These are phyloP conservation scores for Pao palembangensis DNA, from an alignment of 2,113 vertebrate genomes.

Conservation along the genomic window DNA sequence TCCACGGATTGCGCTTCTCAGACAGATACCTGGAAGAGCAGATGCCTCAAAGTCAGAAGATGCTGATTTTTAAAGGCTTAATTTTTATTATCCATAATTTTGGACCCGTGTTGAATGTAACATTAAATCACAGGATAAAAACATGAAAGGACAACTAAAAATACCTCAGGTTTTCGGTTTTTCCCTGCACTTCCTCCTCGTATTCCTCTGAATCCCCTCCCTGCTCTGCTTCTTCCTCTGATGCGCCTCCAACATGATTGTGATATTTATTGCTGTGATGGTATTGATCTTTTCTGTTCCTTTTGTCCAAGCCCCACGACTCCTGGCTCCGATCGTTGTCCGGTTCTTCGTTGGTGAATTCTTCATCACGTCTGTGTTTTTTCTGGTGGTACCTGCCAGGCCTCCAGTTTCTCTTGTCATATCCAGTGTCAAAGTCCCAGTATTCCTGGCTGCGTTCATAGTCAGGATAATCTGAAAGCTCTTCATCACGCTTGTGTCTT, in stretches of 20 bases:
- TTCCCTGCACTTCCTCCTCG: slow-evolving; percentile 37
- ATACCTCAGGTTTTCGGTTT: slow-evolving; percentile 57
- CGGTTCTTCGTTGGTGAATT: slow-evolving; percentile 24
- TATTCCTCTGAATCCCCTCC: slow-evolving; percentile 41
- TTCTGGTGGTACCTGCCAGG: slow-evolving; percentile 32
- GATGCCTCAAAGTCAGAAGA: no score
- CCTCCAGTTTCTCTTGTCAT: slow-evolving; percentile 43
- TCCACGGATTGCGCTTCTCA: slow-evolving; percentile 73
- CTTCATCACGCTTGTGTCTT: slow-evolving; percentile 52
- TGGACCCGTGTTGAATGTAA: no score
- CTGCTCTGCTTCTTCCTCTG: slow-evolving; percentile 50
- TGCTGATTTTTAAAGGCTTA: no score
- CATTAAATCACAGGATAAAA: not conserved
- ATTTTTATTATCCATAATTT: no score
- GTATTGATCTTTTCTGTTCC: slow-evolving; percentile 1
- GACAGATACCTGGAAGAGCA: slow-evolving; percentile 53
- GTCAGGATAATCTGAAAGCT: slow-evolving; percentile 37
- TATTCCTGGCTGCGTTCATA: slow-evolving; percentile 58
- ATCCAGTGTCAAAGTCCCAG: slow-evolving; percentile 42
- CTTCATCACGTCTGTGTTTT: slow-evolving; percentile 44
- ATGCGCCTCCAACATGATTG: slow-evolving; percentile 42
- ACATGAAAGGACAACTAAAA: not conserved
- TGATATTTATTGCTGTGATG: slow-evolving; percentile 11
- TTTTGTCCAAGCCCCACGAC: slow-evolving; percentile 42
- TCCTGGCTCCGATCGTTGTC: slow-evolving; percentile 56